Evolutionary conservation across 2,888 invertebrate genomes (phyloP).

Genomic region (Pyrrhia umbra): DNA sequence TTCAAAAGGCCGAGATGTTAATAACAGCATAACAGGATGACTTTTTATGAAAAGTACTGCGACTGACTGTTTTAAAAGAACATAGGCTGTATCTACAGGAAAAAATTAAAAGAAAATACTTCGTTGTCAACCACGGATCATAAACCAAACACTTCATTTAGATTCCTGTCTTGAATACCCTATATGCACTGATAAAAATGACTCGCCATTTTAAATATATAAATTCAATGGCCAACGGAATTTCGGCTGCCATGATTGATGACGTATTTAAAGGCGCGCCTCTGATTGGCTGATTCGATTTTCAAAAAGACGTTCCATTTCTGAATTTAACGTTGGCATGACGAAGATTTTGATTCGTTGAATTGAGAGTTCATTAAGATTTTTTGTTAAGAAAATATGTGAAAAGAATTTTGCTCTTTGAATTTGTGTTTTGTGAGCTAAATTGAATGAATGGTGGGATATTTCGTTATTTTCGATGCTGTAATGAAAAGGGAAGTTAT

Average conservation of each 20-base stretch:
- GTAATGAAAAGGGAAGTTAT: constrained; percentile 14
- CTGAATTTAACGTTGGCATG: constrained; percentile 70
- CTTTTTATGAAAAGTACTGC: neutral
- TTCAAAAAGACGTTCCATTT: constrained; percentile 71
- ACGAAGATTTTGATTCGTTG: constrained; percentile 71
- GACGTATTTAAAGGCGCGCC: constrained; percentile 73
- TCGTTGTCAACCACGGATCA: neutral
- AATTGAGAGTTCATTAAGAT: constrained; percentile 65
- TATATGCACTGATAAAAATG: constrained; percentile 47
- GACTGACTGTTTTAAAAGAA: neutral
- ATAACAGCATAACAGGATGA: neutral
- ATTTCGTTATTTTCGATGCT: constrained; percentile 43
- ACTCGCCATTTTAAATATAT: constrained; percentile 47
- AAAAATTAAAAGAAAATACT: neutral
- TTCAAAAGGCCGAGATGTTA: neutral
- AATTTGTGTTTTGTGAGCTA: constrained; percentile 50
- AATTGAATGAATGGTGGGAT: constrained; percentile 52
- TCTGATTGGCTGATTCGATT: constrained; percentile 83
- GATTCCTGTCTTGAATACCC: constrained; percentile 42
- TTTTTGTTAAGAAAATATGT: constrained; percentile 61
- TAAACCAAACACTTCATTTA: constrained; percentile 10
- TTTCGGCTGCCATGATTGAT: constrained; percentile 74
- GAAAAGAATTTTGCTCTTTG: constrained; percentile 58
- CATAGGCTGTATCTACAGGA: neutral
- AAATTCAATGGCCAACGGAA: constrained; percentile 44